These are phyloP conservation scores for Lepidocolaptes lacrymiger DNA, from an alignment of 2,797 vertebrate genomes.

Conservation along the genomic window DNA sequence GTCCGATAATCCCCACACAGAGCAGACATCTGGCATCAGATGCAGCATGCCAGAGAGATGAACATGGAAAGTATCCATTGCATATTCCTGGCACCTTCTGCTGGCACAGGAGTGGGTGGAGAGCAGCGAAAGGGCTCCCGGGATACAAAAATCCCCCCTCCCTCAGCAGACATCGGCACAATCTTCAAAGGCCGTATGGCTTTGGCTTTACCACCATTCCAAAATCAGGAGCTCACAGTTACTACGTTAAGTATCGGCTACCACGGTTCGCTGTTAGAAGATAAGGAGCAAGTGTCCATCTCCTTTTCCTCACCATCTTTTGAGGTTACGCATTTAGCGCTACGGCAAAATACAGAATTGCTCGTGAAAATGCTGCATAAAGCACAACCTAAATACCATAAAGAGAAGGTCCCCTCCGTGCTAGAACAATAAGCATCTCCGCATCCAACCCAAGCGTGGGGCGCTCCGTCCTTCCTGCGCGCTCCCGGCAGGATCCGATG, in stretches of 20 bases:
- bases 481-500: background rate
- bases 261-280: rapidly evolving
- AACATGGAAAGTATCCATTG: background rate
- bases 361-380: background rate
- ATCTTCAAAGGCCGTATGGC: background rate
- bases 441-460: background rate
- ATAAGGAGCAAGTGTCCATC: background rate
- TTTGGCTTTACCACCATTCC: background rate
- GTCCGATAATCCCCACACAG: conserved; percentile 17
- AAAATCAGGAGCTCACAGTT: background rate
- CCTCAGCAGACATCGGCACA: background rate
- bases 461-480: background rate
- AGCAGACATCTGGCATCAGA: conserved; percentile 4
- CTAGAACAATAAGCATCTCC: background rate
- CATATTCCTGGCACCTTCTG: conserved; percentile 32
- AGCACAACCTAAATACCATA: background rate
- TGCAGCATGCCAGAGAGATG: conserved; percentile 18
- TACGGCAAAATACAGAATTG: rapidly evolving
- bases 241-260: background rate
- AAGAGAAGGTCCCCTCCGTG: background rate
- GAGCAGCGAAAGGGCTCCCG: background rate
- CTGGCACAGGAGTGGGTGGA: background rate
- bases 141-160: background rate
- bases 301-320: background rate
- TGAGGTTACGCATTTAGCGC: background rate